Base-by-base conservation (phyloP, 2,113 vertebrate genomes). In the Junco hyemalis region DNA sequence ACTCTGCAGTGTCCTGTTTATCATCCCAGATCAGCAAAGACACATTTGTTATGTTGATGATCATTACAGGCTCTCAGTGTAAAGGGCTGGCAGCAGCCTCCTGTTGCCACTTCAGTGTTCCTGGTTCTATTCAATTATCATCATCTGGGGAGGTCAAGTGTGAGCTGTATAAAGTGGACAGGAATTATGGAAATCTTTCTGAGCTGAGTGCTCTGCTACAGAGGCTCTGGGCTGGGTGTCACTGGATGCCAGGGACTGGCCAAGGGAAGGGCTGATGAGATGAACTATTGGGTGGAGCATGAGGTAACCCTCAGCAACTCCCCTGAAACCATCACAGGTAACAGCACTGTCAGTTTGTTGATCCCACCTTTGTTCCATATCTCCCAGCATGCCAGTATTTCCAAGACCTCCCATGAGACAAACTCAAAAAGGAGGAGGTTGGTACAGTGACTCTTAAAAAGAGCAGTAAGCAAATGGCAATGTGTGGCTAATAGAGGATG, bases 81-180 rank as follows among this genome's bases (percentile, higher is more conserved):
- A 56, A 74, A 92, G 70, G 73, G 40, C 93, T 85, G 84, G 91
- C 86, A 95, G 73, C 70, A 82, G 73, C 40, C 70, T 84, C 1
- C 0, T 4, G 14, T 20, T 91, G 61, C 61, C 86, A 65, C 81
- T 85, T 60, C 44, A 51, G 2, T 56, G 61, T 56, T 76, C 68
- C 87, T 87, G 56, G 50, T 60, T 85, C 53, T 76, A 38, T 47
- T 35, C 70, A 70, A 69, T 95, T 72, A 85, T 50, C 91, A 44
- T 91, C 88, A 85, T 77, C 70, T 3, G 5, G 56, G 33, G 87
- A 95, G 63, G 91, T 94, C 94, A 94, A 73, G 87, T 85, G 89
- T 87, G 81, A 95, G 48, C 86, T 71, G 11, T 24, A 14, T 29
- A 53, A 64, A 85, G 35, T 10, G 64, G 53, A 38, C 45, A 66